A percentile compares a stretch with the other conserved stretches of the same genome.
These are phyloP conservation scores for Hypotaenidia philippensis DNA, from an alignment of 2,797 vertebrate genomes.

Conservation along the genomic window DNA sequence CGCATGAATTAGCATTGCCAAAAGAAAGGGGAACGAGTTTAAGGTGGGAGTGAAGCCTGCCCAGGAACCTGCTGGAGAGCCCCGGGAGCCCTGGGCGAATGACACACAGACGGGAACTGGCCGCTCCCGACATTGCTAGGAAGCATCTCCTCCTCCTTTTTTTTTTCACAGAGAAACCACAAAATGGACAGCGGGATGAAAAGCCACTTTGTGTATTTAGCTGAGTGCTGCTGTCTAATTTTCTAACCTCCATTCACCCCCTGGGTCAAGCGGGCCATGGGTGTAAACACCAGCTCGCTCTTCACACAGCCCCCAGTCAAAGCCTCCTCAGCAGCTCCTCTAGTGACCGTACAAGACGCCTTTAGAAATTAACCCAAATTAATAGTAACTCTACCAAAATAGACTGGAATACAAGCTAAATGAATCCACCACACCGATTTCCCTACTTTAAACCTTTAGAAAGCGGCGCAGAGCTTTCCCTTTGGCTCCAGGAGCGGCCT, in stretches of 20 bases:
- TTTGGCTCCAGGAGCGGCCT: not conserved
- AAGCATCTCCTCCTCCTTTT: not conserved
- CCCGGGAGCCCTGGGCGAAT: not conserved
- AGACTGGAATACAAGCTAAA: not conserved
- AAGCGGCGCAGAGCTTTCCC: not conserved
- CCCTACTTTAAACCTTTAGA: not conserved
- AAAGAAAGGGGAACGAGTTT: not conserved
- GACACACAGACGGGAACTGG: not conserved
- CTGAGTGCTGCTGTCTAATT: not conserved
- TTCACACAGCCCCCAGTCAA: rapidly evolving
- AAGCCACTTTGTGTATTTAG: not conserved
- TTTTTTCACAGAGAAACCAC: not conserved
- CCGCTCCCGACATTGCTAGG: not conserved
- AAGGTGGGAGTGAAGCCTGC: rapidly evolving
- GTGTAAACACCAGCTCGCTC: not conserved
- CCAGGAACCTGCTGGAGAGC: not conserved
- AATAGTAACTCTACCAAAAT: not conserved
- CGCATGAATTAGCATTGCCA: rapidly evolving
- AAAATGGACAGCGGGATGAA: not conserved
- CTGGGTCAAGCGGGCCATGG: not conserved
- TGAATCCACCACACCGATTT: not conserved
- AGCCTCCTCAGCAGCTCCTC: not conserved
- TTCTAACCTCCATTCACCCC: not conserved
- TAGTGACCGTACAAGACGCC: not conserved
- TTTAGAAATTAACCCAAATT: not conserved